These are phyloP conservation scores for Drosophila takahashii DNA, from an alignment of 1,140 invertebrate genomes.

Conservation along the genomic window DNA sequence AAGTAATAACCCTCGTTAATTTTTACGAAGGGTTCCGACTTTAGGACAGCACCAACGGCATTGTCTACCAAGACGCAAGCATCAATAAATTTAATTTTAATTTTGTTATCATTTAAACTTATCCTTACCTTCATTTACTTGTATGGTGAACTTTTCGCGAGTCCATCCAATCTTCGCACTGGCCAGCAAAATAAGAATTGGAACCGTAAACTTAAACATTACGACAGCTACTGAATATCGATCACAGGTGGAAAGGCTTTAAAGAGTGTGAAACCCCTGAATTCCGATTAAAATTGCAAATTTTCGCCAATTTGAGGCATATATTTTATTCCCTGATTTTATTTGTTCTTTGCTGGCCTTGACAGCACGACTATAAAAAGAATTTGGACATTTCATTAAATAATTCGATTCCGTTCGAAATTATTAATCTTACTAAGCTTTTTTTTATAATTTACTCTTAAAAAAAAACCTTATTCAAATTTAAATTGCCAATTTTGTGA, in stretches of 20 bases:
- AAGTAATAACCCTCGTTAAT: conserved; percentile 36
- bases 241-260: neutral
- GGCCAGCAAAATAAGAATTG: conserved; percentile 5
- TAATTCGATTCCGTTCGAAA: too few relatives aligned
- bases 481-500: neutral
- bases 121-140: conserved; percentile 19
- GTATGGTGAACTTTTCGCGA: conserved; percentile 27
- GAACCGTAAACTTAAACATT: conserved; percentile 41
- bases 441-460: too few relatives aligned
- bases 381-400: too few relatives aligned
- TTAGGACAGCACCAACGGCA: conserved; percentile 3
- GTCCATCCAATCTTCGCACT: neutral
- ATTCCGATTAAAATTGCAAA: conserved; percentile 16
- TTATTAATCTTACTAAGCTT: too few relatives aligned
- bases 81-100: neutral
- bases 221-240: conserved; percentile 7
- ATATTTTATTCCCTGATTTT: neutral
- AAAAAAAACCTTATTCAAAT: neutral
- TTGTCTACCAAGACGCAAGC: conserved; percentile 5
- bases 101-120: neutral
- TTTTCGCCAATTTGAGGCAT: conserved; percentile 8
- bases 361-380: too few relatives aligned
- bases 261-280: neutral
- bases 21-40: conserved; percentile 28
- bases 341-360: neutral